A percentile compares a stretch with the other conserved stretches of the same genome.
Evolutionary conservation across 2,888 invertebrate species (phyloP).

Genomic region (Gandaritis pyraliata): DNA sequence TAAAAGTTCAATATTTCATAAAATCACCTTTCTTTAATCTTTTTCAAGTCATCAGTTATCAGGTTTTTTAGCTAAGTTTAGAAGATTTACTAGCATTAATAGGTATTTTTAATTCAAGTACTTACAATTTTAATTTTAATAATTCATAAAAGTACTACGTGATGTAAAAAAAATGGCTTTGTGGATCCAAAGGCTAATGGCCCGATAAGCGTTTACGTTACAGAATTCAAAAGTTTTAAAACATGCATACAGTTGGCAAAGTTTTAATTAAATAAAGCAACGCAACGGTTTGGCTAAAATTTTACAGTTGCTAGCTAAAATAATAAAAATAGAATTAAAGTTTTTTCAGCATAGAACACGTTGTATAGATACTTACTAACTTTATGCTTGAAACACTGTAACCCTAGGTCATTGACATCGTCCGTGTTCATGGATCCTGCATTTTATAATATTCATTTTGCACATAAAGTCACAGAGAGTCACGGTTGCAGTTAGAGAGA

Average conservation of each 20-base stretch:
- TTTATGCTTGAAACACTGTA: conserved; percentile 31
- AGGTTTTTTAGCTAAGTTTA: too few species aligned
- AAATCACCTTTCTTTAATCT: too few species aligned
- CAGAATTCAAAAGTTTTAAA: too few species aligned
- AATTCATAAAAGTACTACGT: too few species aligned
- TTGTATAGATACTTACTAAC: conserved; percentile 25
- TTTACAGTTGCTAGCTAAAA: conserved; percentile 9
- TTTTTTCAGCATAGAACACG: conserved; percentile 31
- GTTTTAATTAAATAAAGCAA: not conserved
- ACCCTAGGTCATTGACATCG: conserved; percentile 41
- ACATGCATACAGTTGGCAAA: not conserved
- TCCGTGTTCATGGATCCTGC: conserved; percentile 25
- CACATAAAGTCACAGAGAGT: conserved; percentile 5
- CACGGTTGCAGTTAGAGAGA: not conserved
- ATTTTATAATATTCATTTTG: conserved; percentile 35
- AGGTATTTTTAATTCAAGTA: too few species aligned
- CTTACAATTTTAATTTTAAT: too few species aligned
- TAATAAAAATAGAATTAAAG: conserved; percentile 17
- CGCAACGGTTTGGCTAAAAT: not conserved
- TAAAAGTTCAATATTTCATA: too few species aligned
- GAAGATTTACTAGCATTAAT: too few species aligned
- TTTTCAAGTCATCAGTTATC: too few species aligned
- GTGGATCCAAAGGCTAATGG: too few species aligned
- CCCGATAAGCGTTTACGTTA: too few species aligned
- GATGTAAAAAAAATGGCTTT: too few species aligned